Evolutionary conservation across 1,140 invertebrate species (phyloP), one percentile per base, ranked within the genome.

Genomic region (Cardiocondyla obscurior): DNA sequence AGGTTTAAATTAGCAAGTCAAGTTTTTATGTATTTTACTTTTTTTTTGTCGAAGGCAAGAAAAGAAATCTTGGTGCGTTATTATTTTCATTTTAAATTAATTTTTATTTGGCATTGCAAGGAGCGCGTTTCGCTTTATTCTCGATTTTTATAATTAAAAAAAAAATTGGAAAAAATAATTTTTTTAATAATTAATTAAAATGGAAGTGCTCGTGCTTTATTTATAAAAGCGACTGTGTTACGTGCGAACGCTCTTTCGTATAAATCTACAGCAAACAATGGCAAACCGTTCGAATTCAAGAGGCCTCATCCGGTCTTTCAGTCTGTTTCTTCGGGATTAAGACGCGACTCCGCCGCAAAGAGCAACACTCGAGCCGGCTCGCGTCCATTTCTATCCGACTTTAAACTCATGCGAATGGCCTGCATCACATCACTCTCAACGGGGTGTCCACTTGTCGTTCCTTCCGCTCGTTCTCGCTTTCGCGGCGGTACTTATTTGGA

Each of bases 401-500:
- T 84, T 87, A 87, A 87, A 81, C 7, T 74, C 82, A 84, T 64
- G 60, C 58, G 30, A 72, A 64, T 51, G 82, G 85, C 39, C 86
- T 87, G 86, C 82, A 73, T 87, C 55, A 49, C 60, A 53, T 87
- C 86, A 87, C 79, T 74, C 74, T 30, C 62, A 25, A 30, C 36
- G 22, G 72, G 84, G 72, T 83, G 84, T 83, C 85, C 85, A 87
- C 85, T 87, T 87, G 81, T 87, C 85, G 67, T 81, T 84, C 60
- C 46, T 86, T 86, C 69, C 72, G 72, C 51, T 69, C 73, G 16
- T 86, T 86, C 85, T 86, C 85, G 65, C 72, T 73, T 83, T 87
- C 33, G 67, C 81, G 53, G 44, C 67, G 51, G 69, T 46, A 73
- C 55, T 85, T 55, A n/a, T n/a, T n/a, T n/a, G n/a, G 42, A 60